Conservation (phyloP, 2,113 vertebrate species). For the Furnarius figulus region DNA sequence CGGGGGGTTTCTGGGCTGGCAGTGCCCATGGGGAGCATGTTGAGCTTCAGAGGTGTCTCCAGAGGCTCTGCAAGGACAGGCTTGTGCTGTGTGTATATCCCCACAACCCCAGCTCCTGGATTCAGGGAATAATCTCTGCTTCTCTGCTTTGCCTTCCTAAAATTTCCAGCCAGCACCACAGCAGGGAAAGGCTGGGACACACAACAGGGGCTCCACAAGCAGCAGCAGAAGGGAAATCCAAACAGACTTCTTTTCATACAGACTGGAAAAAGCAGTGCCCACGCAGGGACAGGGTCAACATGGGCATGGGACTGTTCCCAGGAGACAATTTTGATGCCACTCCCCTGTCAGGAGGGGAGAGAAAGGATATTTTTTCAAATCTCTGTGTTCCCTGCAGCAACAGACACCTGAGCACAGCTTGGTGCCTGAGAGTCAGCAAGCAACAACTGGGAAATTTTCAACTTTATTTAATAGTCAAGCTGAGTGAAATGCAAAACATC, state of each 20-base stretch:
- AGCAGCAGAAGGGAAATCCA: neutral
- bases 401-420: neutral
- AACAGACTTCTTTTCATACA: neutral
- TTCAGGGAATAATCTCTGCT: neutral
- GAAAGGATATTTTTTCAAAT: neutral
- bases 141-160: neutral
- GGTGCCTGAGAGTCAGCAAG: neutral
- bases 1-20: neutral
- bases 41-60: neutral
- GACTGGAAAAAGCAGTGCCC: neutral
- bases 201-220: neutral
- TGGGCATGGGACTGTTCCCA: neutral
- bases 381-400: neutral
- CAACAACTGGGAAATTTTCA: neutral
- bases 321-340: neutral
- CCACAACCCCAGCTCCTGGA: neutral
- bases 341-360: neutral
- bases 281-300: neutral
- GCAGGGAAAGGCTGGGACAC: neutral
- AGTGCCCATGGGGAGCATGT: neutral
- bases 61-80: neutral
- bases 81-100: fast-evolving
- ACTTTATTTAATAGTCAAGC: neutral
- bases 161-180: neutral
- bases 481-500: neutral